These are phyloP conservation scores for Coendou prehensilis DNA, from an alignment of 2,797 vertebrate genomes.

Conservation along the genomic window DNA sequence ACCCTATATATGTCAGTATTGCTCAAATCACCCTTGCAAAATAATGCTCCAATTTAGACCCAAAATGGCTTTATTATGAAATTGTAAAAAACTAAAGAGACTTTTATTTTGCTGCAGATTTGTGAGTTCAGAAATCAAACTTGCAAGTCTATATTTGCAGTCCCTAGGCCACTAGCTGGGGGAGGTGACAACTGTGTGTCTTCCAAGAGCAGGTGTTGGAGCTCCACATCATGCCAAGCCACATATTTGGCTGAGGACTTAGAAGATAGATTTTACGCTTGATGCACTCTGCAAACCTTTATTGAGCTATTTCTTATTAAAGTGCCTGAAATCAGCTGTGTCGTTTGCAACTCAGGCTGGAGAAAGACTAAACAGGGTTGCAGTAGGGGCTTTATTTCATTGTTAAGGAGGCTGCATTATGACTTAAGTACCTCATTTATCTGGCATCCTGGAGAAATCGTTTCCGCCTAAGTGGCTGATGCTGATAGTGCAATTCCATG, in stretches of 20 bases:
- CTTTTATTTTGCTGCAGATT: not conserved
- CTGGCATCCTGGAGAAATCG: not conserved
- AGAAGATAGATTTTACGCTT: constrained; percentile 44
- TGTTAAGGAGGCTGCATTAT: constrained; percentile 42
- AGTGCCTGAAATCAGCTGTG: constrained; percentile 45
- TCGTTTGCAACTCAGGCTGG: constrained; percentile 1
- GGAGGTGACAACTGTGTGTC: not conserved
- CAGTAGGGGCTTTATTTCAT: constrained; percentile 18
- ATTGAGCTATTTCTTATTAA: constrained; percentile 57
- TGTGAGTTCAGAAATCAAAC: constrained; percentile 10
- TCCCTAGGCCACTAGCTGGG: not conserved
- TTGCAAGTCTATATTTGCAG: not conserved
- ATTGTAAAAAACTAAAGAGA: not conserved
- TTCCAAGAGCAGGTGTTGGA: not conserved
- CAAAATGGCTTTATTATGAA: constrained; percentile 33
- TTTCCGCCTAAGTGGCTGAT: constrained; percentile 26
- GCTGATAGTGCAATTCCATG: not conserved
- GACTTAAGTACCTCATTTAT: constrained; percentile 56
- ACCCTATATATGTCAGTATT: not conserved
- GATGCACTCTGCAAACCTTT: constrained; percentile 15
- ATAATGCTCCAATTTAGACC: not conserved
- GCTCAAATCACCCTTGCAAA: not conserved
- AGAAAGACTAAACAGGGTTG: not conserved
- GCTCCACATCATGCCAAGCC: not conserved
- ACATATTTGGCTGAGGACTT: not conserved